Evolutionary conservation across 2,113 vertebrate genomes (phyloP), one percentile per base, ranked within the genome.

Genomic region (Triplophysa siluroides): DNA sequence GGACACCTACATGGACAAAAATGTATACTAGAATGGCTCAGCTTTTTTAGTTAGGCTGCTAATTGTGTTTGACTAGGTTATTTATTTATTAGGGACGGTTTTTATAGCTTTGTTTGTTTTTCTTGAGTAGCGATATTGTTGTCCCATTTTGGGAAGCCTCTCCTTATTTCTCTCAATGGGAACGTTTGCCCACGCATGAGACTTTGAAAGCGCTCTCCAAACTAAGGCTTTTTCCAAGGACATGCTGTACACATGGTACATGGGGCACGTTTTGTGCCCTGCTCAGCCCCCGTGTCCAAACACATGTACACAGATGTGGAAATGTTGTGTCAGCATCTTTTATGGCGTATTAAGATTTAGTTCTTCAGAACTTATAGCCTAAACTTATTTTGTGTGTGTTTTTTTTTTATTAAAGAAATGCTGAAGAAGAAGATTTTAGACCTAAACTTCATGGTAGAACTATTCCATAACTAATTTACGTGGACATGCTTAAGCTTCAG

Each of bases 201-300:
- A 24, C n/a, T 66, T 58, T 54, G 26, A 63, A 75, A 58, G 29
- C 75, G 41, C 26, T 29, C 21, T 64, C 26, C 64, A 70, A 43
- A 13, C n/a, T 47, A 83, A 65, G 2, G 47, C 72, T 47, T 83
- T 75, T 76, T 80, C 71, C 72, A 76, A 83, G 78, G 72, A 80
- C 71, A 69, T 14, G 38, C 60, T 83, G 78, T 71, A 69, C 72
- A 60, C 70, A 16, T 19, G 33, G 45, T 23, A 60, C 60, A 45
- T 60, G 70, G 16, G 58, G 61, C n/a, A 38, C 6, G 4, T 56
- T 65, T 52, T 24, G 24, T 29, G 24, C 62, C 11, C 24, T 50
- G 18, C 23, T 45, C 41, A 0, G 47, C 7, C 13, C 8, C 13
- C 23, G 7, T 75, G n/a, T 63, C 13, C 16, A 33, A 45, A 47